These are phyloP conservation scores for Pseudorhombus dupliciocellatus DNA, from an alignment of 2,113 vertebrate genomes.

Conservation along the genomic window DNA sequence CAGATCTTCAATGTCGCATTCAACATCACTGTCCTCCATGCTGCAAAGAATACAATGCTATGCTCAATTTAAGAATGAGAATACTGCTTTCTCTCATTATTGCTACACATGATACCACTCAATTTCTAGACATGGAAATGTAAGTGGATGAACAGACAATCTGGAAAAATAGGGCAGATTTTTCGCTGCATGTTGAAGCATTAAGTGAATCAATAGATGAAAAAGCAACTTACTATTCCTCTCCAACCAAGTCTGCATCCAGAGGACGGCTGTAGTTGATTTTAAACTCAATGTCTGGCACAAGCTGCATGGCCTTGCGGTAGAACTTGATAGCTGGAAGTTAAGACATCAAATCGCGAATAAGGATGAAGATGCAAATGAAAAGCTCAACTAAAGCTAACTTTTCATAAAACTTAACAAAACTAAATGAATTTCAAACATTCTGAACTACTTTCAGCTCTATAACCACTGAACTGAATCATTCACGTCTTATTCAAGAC, in stretches of 20 bases:
- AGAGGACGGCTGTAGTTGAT: conserved; percentile 92
- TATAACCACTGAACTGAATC: neutral
- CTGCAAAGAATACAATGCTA: conserved; percentile 65
- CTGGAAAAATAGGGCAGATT: too few species aligned
- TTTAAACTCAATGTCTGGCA: conserved; percentile 98
- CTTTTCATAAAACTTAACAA: neutral
- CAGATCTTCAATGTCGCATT: conserved; percentile 90
- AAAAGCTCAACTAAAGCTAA: neutral
- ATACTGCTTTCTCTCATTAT: neutral
- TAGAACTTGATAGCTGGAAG: conserved; percentile 98
- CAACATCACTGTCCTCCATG: conserved; percentile 84
- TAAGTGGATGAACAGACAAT: too few species aligned
- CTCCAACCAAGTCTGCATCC: conserved; percentile 87
- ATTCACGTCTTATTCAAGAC: too few species aligned
- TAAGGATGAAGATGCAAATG: neutral
- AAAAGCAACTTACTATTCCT: conserved; percentile 85
- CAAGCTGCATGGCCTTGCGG: conserved; percentile 97
- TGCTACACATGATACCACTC: too few species aligned
- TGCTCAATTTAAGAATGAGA: neutral
- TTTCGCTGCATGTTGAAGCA: neutral
- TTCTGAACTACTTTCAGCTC: neutral
- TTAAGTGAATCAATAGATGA: neutral
- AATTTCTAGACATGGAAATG: too few species aligned
- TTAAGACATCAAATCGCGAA: conserved; percentile 18
- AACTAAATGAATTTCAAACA: neutral